Percentiles rank a stretch among this genome's conserved stretches.
phyloP scores from a whole-genome alignment of 2,888 invertebrate genomes.

The Entomobrya proxima region DNA sequence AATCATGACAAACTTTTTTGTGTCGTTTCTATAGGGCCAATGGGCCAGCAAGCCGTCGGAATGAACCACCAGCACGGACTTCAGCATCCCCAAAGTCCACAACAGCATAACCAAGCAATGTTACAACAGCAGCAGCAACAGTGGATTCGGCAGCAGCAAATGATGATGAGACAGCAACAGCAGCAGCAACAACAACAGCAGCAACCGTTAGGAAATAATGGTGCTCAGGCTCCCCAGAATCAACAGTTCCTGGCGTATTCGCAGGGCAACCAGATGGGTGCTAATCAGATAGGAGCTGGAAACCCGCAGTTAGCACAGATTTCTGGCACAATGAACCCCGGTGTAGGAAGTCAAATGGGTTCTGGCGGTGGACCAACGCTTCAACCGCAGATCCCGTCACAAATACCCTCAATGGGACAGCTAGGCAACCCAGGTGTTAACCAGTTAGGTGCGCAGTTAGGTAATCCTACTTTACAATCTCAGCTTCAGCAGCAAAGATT shows the following conservation, averaged over 20 bases:
- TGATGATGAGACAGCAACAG: slow-evolving; percentile 78
- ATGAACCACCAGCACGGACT: slow-evolving; percentile 74
- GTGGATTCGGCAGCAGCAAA: slow-evolving; percentile 76
- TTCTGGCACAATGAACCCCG: slow-evolving; percentile 71
- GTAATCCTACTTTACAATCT: slow-evolving; percentile 73
- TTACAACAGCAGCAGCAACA: slow-evolving; percentile 78
- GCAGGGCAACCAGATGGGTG: slow-evolving; percentile 76
- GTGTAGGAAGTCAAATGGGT: slow-evolving; percentile 74
- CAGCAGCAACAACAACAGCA: slow-evolving; percentile 76
- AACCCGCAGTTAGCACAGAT: slow-evolving; percentile 72
- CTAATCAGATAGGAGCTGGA: slow-evolving; percentile 76
- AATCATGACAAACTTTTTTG: not conserved
- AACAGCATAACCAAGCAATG: slow-evolving; percentile 74
- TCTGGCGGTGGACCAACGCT: slow-evolving; percentile 69
- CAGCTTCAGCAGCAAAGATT: slow-evolving; percentile 75
- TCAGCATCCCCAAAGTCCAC: slow-evolving; percentile 75
- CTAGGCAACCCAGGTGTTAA: slow-evolving; percentile 73
- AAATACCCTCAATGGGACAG: slow-evolving; percentile 75
- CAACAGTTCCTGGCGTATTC: slow-evolving; percentile 77
- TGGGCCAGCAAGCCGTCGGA: slow-evolving; percentile 73
- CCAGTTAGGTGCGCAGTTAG: slow-evolving; percentile 71
- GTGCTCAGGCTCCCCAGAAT: slow-evolving; percentile 77
- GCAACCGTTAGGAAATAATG: slow-evolving; percentile 76
- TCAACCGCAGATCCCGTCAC: slow-evolving; percentile 73
- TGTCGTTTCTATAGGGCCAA: slow-evolving; percentile 42